Conservation (phyloP, 2,888 invertebrate species). For the Drosophila pseudotalamancana region DNA sequence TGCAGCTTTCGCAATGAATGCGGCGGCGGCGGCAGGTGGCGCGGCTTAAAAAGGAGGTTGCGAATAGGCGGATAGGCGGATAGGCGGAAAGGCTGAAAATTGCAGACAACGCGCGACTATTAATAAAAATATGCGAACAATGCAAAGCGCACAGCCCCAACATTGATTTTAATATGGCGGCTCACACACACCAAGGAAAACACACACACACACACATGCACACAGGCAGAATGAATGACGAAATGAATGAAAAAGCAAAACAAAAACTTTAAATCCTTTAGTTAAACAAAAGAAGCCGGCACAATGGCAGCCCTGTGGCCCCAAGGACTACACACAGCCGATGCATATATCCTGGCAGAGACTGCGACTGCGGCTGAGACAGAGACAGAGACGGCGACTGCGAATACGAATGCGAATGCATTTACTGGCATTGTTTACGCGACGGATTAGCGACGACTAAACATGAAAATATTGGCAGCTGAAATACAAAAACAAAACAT, state of each 20-base stretch:
- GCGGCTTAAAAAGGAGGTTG: conserved; percentile 9
- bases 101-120: conserved; percentile 71
- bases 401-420: conserved; percentile 24
- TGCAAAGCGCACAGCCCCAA: conserved; percentile 53
- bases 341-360: conserved; percentile 12
- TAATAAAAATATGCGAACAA: conserved; percentile 73
- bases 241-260: conserved; percentile 67
- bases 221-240: conserved; percentile 55
- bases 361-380: not conserved
- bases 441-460: conserved; percentile 69
- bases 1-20: conserved; percentile 50
- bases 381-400: not conserved
- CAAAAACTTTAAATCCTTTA: conserved; percentile 74
- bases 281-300: conserved; percentile 66
- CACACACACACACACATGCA: conserved; percentile 12
- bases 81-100: conserved; percentile 47
- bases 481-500: conserved; percentile 22
- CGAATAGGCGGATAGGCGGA: conserved; percentile 10
- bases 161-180: conserved; percentile 68
- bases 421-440: conserved; percentile 64
- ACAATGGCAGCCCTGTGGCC: conserved; percentile 47
- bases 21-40: conserved; percentile 35
- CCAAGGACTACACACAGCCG: conserved; percentile 20
- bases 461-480: conserved; percentile 68
- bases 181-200: conserved; percentile 21